Base-by-base conservation (phyloP, 1,140 invertebrate genomes). In the Drosophila miranda region DNA sequence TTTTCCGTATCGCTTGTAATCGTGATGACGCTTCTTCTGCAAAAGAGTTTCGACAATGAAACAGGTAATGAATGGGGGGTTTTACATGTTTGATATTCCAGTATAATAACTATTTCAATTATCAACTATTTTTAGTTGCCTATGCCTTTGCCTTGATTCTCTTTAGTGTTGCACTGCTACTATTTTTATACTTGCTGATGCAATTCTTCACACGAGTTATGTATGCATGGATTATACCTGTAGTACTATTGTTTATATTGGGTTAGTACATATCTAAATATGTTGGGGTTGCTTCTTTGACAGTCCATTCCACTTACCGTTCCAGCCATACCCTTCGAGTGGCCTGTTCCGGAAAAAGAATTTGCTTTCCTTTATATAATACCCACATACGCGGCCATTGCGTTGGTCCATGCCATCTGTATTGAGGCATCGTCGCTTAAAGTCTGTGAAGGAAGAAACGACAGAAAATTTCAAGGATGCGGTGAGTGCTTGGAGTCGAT, bases 151-250 rank as follows among this genome's bases (percentile, higher is more conserved):
- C 9, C 1, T 6, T 70, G n/a, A 9, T 51, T n/a, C 16, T 58
- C 1, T 67, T 58, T n/a, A 58, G 30, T 16, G 16, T 58, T 4
- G 53, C 62, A 3, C 53, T 58, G 23, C 23, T 70, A 9, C 38
- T 21, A 11, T 70, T 67, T 42, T 16, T 70, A 13, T 68, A 70
- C 23, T n/a, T 58, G 26, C 8, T 68, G 6, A 52, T 68, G 63
- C 34, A 42, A 7, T n/a, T 68, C 0, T 68, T 51, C 14, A 43
- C 13, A 13, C 26, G 48, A 11, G n/a, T 2, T 19, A 41, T 57
- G 21, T 69, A 45, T n/a, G 67, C n/a, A 9, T 66, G 61, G 67
- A 34, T 57, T 9, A 34, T 41, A 19, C 61, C 67, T 14, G 38
- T 68, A 42, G 1, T 45, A 9, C 7, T 70, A 23, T 9, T 52